Conservation (phyloP, 1,140 invertebrate species). For the Solen grandis region DNA sequence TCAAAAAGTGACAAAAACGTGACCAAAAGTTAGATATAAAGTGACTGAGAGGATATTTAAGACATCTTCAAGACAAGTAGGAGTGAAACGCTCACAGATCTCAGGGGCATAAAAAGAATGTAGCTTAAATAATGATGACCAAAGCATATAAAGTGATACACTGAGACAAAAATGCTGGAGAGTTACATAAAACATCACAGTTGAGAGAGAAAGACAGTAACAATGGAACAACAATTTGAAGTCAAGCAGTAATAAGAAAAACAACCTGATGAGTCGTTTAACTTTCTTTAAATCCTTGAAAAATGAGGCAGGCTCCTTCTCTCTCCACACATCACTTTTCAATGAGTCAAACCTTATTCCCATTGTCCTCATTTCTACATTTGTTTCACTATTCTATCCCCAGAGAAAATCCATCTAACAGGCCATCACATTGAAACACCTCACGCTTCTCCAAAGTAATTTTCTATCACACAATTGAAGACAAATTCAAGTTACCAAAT, state of each 20-base stretch:
- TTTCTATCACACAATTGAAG: too few species aligned
- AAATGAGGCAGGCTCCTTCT: too few species aligned
- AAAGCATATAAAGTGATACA: background rate
- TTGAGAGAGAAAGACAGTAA: background rate
- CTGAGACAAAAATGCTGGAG: background rate
- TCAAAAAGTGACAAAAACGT: background rate
- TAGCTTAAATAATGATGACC: background rate
- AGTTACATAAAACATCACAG: background rate
- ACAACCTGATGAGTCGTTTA: slow-evolving; percentile 41
- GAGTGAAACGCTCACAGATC: background rate
- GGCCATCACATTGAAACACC: too few species aligned
- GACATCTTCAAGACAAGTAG: background rate
- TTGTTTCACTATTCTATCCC: too few species aligned
- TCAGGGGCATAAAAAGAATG: background rate
- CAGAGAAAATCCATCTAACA: too few species aligned
- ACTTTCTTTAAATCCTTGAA: slow-evolving; percentile 43
- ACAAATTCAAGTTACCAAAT: too few species aligned
- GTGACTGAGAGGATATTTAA: background rate
- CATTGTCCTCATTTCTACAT: too few species aligned
- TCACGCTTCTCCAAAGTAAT: too few species aligned
- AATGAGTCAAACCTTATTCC: too few species aligned
- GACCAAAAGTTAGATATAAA: too few species aligned
- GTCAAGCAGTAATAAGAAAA: background rate
- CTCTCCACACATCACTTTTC: too few species aligned
- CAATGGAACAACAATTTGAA: background rate